These are phyloP conservation scores for Plagiodera versicolora DNA, from an alignment of 2,888 invertebrate species.

Conservation along the genomic window DNA sequence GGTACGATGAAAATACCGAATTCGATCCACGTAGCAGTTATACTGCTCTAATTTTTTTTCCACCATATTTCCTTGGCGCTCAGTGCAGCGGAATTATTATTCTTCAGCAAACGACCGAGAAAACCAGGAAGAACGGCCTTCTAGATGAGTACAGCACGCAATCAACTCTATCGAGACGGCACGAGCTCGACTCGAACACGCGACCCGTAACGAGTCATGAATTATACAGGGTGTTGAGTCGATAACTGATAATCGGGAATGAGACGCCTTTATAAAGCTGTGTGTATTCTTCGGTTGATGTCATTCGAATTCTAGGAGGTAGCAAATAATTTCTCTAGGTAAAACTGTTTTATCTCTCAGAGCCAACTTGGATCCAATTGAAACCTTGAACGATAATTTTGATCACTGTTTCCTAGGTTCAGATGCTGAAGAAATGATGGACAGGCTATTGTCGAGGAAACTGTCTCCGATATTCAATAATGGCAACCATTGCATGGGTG, in stretches of 20 bases:
- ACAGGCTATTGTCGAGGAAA: conserved; percentile 11
- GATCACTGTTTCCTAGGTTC: neutral
- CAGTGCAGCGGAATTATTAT: conserved; percentile 8
- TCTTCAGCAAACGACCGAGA: conserved; percentile 14
- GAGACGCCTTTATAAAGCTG: too few relatives aligned
- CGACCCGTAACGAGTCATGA: neutral
- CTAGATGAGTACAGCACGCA: conserved; percentile 8
- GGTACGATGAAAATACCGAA: too few relatives aligned
- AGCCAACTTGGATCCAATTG: conserved; percentile 2
- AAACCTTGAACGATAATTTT: neutral
- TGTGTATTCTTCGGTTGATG: too few relatives aligned
- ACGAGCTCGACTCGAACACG: conserved; percentile 4
- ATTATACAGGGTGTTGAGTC: neutral
- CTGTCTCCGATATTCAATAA: conserved; percentile 20
- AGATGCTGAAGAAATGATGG: conserved; percentile 6
- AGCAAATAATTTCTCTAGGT: too few relatives aligned
- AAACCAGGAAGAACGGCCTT: conserved; percentile 11
- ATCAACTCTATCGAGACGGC: conserved; percentile 12
- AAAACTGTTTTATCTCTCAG: neutral
- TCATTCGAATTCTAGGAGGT: too few relatives aligned
- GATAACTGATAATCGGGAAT: too few relatives aligned
- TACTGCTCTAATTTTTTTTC: neutral
- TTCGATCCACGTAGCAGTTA: too few relatives aligned
- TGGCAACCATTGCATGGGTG: conserved; percentile 27
- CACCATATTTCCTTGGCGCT: neutral